Conservation (phyloP, 2,797 vertebrate genomes). For the Tadarida brasiliensis region DNA sequence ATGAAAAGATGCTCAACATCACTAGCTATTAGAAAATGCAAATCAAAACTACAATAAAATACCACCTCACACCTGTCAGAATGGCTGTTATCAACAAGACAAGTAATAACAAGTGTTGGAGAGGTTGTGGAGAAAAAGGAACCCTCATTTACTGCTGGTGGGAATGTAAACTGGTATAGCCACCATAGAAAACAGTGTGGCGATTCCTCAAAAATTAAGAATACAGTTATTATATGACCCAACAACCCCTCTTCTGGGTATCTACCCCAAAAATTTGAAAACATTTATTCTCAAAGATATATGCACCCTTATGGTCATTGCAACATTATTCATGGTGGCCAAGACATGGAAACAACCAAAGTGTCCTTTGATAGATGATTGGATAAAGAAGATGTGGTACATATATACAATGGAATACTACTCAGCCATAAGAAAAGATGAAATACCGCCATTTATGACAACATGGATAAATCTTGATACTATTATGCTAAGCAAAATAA, state of each 20-base stretch:
- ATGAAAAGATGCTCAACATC: background rate
- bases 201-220: background rate
- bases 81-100: background rate
- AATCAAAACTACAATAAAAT: background rate
- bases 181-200: background rate
- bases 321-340: background rate
- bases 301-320: background rate
- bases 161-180: background rate
- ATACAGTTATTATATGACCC: background rate
- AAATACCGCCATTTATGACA: background rate
- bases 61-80: background rate
- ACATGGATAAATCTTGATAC: background rate
- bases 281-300: background rate
- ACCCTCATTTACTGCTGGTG: background rate
- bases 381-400: background rate
- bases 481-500: background rate
- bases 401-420: background rate
- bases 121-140: background rate
- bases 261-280: background rate
- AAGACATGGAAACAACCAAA: background rate
- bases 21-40: background rate
- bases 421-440: background rate
- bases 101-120: background rate
- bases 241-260: background rate
- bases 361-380: background rate